phyloP scores from a whole-genome alignment of 2,888 invertebrate genomes.

The Sialis fuliginosa region DNA sequence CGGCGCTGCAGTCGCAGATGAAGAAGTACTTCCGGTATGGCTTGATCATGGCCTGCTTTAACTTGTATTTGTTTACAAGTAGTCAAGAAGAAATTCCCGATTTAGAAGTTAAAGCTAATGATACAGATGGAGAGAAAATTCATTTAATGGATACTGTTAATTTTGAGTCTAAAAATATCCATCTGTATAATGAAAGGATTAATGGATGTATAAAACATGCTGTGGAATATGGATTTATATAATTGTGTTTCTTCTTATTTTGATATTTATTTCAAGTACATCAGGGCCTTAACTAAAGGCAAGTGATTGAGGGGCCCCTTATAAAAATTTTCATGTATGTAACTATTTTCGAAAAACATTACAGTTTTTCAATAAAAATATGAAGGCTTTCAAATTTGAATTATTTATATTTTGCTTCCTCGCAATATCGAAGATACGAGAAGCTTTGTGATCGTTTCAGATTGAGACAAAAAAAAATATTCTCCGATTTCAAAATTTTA shows the following conservation, averaged over 20 bases:
- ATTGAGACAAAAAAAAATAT: too few relatives aligned
- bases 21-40: conserved; percentile 2
- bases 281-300: too few relatives aligned
- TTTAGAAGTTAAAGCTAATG: background rate
- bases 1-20: conserved; percentile 1
- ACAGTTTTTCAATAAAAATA: too few relatives aligned
- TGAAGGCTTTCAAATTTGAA: too few relatives aligned
- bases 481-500: too few relatives aligned
- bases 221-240: background rate
- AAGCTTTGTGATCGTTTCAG: too few relatives aligned
- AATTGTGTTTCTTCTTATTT: background rate
- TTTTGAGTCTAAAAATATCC: conserved; percentile 8
- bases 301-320: too few relatives aligned
- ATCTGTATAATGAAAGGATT: conserved; percentile 1
- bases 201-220: conserved; percentile 4
- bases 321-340: too few relatives aligned
- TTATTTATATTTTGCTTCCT: too few relatives aligned
- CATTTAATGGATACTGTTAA: conserved; percentile 6
- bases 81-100: conserved; percentile 1
- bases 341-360: too few relatives aligned
- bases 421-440: too few relatives aligned
- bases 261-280: background rate
- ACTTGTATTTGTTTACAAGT: background rate
- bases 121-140: background rate
- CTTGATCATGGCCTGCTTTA: background rate